phyloP scores from a whole-genome alignment of 2,113 vertebrate species.

The Pseudorhombus dupliciocellatus region DNA sequence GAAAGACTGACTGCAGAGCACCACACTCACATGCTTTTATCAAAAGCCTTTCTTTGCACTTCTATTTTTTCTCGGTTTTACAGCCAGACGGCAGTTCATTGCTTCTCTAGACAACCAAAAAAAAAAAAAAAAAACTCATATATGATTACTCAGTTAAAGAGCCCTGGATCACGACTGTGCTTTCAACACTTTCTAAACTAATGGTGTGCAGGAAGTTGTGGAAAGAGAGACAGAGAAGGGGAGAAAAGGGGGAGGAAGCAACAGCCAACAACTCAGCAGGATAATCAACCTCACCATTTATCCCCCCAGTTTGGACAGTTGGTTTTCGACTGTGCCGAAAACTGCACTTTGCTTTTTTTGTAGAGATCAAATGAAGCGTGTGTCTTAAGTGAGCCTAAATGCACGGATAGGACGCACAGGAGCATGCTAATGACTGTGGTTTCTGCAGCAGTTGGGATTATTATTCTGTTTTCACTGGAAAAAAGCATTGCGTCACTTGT shows the following conservation, averaged over 20 bases:
- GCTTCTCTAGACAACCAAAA: slow-evolving; percentile 46
- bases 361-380: slow-evolving; percentile 65
- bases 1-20: slow-evolving; percentile 15
- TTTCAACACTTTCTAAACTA: slow-evolving; percentile 76
- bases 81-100: slow-evolving; percentile 50
- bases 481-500: slow-evolving; percentile 65
- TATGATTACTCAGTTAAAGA: slow-evolving; percentile 67
- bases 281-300: slow-evolving; percentile 75
- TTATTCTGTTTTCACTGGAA: slow-evolving; percentile 70
- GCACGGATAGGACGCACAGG: slow-evolving; percentile 49
- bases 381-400: slow-evolving; percentile 53
- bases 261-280: slow-evolving; percentile 58
- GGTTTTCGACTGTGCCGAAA: slow-evolving; percentile 50
- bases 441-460: slow-evolving; percentile 63
- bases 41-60: slow-evolving; percentile 51
- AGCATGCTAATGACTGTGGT: slow-evolving; percentile 63
- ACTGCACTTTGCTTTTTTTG: slow-evolving; percentile 63
- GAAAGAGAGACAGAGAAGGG: slow-evolving; percentile 61
- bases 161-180: slow-evolving; percentile 59
- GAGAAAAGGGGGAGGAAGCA: slow-evolving; percentile 47
- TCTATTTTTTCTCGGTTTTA: slow-evolving; percentile 26
- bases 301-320: slow-evolving; percentile 68
- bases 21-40: slow-evolving; percentile 52
- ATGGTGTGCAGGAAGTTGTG: slow-evolving; percentile 74
- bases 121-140: neutral